A percentile compares a stretch with the other conserved stretches of the same genome.
Evolutionary conservation across 2,888 invertebrate species (phyloP).

Genomic region (Oxystoma pomonae): DNA sequence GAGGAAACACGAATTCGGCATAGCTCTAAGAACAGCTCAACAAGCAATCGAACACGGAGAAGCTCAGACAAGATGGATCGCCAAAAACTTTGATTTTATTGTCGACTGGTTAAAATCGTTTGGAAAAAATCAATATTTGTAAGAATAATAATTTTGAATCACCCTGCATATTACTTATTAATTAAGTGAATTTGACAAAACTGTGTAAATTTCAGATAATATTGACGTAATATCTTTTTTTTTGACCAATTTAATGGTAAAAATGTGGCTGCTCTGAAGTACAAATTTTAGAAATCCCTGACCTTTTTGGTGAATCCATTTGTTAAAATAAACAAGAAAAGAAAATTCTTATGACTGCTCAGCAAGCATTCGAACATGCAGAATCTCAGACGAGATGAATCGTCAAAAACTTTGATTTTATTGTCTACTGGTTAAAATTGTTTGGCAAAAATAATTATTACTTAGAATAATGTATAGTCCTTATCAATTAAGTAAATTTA

Average conservation of each 20-base stretch:
- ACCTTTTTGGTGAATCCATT: no score
- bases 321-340: no score
- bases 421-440: slow-evolving; percentile 67
- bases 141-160: neutral
- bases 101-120: slow-evolving; percentile 63
- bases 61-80: slow-evolving; percentile 82
- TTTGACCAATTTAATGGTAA: no score
- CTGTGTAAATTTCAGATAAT: no score
- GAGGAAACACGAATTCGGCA: slow-evolving; percentile 62
- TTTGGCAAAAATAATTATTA: slow-evolving; percentile 5
- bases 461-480: no score
- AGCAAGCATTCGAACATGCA: slow-evolving; percentile 77
- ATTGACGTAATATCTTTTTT: no score
- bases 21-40: slow-evolving; percentile 62
- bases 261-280: no score
- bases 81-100: slow-evolving; percentile 68
- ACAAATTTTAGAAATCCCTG: no score
- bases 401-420: slow-evolving; percentile 66
- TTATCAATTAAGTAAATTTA: no score
- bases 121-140: slow-evolving; percentile 1
- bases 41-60: slow-evolving; percentile 79
- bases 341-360: slow-evolving; percentile 63
- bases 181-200: no score
- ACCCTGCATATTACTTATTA: no score
- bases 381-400: slow-evolving; percentile 84